Percentiles rank a stretch among this genome's conserved stretches.
These are phyloP conservation scores for Antidorcas marsupialis DNA, from an alignment of 2,113 vertebrate genomes.

Conservation along the genomic window DNA sequence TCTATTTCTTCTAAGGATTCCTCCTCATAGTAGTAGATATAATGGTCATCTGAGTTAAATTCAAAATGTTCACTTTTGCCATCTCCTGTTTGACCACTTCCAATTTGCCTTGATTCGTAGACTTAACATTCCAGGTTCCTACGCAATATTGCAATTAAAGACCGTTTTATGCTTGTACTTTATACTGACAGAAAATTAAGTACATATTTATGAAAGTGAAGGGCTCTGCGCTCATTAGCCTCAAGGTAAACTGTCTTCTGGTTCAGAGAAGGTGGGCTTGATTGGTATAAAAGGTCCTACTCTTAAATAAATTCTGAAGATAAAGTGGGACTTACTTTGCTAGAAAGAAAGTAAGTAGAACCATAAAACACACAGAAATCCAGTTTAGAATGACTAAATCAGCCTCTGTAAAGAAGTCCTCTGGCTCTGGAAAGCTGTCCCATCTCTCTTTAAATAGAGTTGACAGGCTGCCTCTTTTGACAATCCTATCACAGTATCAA, in stretches of 20 bases:
- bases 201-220: not conserved
- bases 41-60: not conserved
- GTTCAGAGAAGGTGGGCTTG: not conserved
- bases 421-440: not conserved
- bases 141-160: not conserved
- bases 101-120: not conserved
- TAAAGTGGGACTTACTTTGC: not conserved
- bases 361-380: not conserved
- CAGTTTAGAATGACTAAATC: not conserved
- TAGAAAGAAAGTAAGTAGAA: not conserved
- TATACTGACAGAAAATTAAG: not conserved
- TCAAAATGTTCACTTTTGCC: not conserved
- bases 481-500: not conserved
- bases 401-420: not conserved
- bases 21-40: too few relatives aligned
- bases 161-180: not conserved
- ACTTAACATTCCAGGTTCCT: not conserved
- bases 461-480: not conserved
- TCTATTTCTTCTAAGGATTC: too few relatives aligned
- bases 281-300: not conserved
- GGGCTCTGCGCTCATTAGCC: not conserved
- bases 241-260: not conserved
- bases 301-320: not conserved
- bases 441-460: not conserved
- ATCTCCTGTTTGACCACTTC: not conserved